phyloP scores from a whole-genome alignment of 2,113 vertebrate species.

The Stegastes partitus region DNA sequence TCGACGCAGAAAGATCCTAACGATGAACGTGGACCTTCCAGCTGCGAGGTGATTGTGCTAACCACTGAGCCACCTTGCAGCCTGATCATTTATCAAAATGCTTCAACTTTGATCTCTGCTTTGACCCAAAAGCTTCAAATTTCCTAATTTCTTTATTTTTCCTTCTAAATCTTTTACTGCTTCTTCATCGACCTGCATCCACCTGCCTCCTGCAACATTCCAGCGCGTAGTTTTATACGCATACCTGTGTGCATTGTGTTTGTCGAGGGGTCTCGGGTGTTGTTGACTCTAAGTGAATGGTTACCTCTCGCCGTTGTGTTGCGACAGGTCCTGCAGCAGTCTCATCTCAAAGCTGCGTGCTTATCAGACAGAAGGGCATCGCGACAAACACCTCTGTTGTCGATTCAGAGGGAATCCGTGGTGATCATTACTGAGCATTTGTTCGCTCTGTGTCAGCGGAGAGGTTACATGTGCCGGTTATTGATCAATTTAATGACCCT shows the following conservation, averaged over 20 bases:
- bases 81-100: no score
- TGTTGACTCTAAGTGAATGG: constrained; percentile 79
- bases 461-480: constrained; percentile 39
- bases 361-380: constrained; percentile 61
- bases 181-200: constrained; percentile 11
- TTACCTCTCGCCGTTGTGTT: constrained; percentile 60
- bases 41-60: no score
- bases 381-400: constrained; percentile 42
- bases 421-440: constrained; percentile 48
- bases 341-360: not conserved
- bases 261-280: constrained; percentile 30
- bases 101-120: not conserved
- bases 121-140: not conserved
- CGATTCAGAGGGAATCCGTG: constrained; percentile 11
- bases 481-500: constrained; percentile 66
- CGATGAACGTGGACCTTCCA: no score
- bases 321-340: constrained; percentile 43
- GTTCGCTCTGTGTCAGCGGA: constrained; percentile 2
- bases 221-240: constrained; percentile 31
- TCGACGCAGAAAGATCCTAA: no score
- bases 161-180: not conserved
- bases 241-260: constrained; percentile 56
- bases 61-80: no score
- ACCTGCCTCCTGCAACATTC: constrained; percentile 50
- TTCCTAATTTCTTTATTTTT: no score